These are phyloP conservation scores for Coboldia fuscipes DNA, from an alignment of 1,140 invertebrate species.

Conservation along the genomic window DNA sequence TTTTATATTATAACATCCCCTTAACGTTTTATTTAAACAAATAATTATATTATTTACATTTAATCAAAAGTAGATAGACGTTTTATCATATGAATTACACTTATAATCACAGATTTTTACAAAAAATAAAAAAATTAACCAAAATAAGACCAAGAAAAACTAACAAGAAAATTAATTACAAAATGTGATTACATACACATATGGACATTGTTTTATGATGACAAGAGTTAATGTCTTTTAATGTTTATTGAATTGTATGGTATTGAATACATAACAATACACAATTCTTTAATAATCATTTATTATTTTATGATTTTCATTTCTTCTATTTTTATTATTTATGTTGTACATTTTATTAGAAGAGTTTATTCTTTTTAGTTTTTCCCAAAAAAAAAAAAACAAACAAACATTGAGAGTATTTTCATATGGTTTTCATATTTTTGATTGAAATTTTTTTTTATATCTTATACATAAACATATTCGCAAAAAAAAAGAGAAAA, in stretches of 20 bases:
- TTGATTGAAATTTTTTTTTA: background rate
- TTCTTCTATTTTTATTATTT: background rate
- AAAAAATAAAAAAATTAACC: too few species aligned
- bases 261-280: background rate
- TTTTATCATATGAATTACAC: too few species aligned
- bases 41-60: too few species aligned
- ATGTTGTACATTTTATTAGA: background rate
- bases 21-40: too few species aligned
- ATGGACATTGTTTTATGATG: background rate
- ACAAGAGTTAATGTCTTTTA: background rate
- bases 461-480: background rate
- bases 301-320: background rate
- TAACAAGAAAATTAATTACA: too few species aligned
- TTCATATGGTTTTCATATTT: background rate
- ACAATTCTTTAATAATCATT: too few species aligned
- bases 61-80: too few species aligned
- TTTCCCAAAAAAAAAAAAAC: background rate
- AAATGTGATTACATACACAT: constrained; percentile 1
- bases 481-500: background rate
- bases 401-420: background rate
- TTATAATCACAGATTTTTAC: too few species aligned
- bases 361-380: background rate
- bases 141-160: too few species aligned
- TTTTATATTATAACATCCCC: too few species aligned
- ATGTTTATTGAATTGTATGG: too few species aligned